Conservation (phyloP, 2,113 vertebrate genomes). For the Cepphus grylle region DNA sequence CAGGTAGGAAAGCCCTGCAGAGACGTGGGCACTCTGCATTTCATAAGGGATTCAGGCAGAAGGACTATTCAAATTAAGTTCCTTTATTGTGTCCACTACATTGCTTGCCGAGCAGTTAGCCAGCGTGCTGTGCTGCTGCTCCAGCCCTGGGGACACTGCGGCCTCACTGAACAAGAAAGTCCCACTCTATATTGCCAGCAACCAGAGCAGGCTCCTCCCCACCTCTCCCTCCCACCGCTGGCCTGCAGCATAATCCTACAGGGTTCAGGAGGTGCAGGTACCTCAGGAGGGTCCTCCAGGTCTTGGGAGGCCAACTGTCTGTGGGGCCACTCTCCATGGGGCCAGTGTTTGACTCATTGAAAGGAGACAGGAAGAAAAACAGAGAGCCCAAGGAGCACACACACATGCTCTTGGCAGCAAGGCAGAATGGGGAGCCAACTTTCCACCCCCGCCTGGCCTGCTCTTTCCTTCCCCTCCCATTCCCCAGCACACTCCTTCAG, state of each 20-base stretch:
- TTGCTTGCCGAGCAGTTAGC: not conserved
- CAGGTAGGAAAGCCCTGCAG: not conserved
- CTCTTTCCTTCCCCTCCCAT: constrained; percentile 23
- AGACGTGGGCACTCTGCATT: not conserved
- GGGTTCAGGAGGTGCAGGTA: not conserved
- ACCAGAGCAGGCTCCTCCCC: not conserved
- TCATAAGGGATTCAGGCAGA: not conserved
- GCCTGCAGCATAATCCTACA: not conserved
- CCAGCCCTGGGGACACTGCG: not conserved
- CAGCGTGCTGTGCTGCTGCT: not conserved
- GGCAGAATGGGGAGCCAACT: constrained; percentile 30
- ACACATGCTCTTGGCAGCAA: constrained; percentile 48
- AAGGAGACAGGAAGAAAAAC: constrained; percentile 48
- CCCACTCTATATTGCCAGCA: not conserved
- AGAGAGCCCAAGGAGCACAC: constrained; percentile 41
- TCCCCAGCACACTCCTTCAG: constrained; percentile 39
- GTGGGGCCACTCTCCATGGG: constrained; percentile 2
- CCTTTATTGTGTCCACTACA: not conserved
- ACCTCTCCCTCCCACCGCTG: not conserved
- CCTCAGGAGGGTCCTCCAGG: not conserved
- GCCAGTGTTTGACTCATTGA: constrained; percentile 19
- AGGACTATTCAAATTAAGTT: not conserved
- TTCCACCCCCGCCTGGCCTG: constrained; percentile 22
- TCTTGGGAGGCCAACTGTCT: constrained; percentile 20
- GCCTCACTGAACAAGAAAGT: not conserved